Evolutionary conservation across 2,113 vertebrate species (phyloP), one percentile per base, ranked within the genome.

Genomic region (Equus quagga): DNA sequence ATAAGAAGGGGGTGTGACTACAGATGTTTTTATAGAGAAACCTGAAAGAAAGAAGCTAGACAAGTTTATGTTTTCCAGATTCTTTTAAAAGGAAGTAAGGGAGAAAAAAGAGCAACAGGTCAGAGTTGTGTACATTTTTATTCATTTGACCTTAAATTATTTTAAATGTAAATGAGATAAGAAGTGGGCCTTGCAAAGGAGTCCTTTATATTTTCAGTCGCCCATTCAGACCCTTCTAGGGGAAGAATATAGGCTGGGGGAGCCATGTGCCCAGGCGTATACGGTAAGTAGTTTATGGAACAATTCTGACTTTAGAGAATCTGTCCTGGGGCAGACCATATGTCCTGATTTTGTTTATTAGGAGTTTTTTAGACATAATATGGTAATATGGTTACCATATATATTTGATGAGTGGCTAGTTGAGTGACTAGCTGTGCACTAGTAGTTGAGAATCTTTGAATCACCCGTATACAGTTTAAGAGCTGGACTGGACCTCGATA

Each of bases 151-250:
- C 36, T 91, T 70, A 36, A 84, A 56, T 72, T 60, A 73, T 64
- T 91, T 79, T 83, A 75, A 90, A 21, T 54, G 33, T 62, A 88
- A 69, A 62, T 56, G 19, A 93, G n/a, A 46, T 69, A 79, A 95
- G 91, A 91, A 89, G 78, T 85, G 54, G 95, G 10, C 80, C 12
- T 17, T 12, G 41, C 26, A 91, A 60, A 75, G 21, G 67, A 80
- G 51, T 62, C 23, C 14, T 15, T 84, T 96, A 88, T 65, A 81
- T 72, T 97, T 91, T 89, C 36, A 94, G 67, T 82, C 76, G 73
- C 9, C 6, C 6, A 4, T 62, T 89, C 36, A 79, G 19, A 56
- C 8, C 31, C 33, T 88, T 91, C 62, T 70, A 69, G 64, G 82
- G 75, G 36, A 86, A 80, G 8, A 80, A 24, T 56, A 17, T n/a